Conservation (phyloP, 2,797 vertebrate genomes). For the Hemibagrus guttatus region DNA sequence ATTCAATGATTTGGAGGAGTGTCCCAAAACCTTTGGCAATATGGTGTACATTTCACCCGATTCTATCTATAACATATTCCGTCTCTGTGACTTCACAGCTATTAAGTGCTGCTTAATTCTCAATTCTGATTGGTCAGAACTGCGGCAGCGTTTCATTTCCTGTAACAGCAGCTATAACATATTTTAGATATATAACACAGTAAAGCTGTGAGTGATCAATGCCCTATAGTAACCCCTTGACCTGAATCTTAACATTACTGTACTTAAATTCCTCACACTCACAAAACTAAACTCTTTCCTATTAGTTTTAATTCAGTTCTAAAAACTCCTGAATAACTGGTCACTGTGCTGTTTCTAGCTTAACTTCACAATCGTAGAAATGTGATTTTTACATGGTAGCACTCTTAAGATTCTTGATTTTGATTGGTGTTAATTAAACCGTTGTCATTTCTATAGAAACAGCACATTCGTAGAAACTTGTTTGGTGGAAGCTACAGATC, state of each 20-base stretch:
- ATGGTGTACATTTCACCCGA: background rate
- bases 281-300: background rate
- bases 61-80: background rate
- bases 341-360: background rate
- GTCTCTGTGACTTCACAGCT: background rate
- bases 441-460: background rate
- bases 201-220: background rate
- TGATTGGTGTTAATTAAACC: background rate
- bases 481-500: background rate
- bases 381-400: background rate
- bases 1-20: too few relatives aligned
- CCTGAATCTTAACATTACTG: background rate
- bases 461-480: background rate
- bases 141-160: background rate
- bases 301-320: background rate
- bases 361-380: background rate
- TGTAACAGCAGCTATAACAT: background rate
- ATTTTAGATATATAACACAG: background rate
- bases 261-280: background rate
- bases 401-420: background rate
- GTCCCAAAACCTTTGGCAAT: too few relatives aligned
- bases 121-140: background rate
- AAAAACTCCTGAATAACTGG: background rate
- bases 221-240: background rate
- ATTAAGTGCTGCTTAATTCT: conserved; percentile 2